Percentiles rank a stretch among this genome's conserved stretches.
phyloP scores from a whole-genome alignment of 2,888 invertebrate species.

The Tetragonula carbonaria region DNA sequence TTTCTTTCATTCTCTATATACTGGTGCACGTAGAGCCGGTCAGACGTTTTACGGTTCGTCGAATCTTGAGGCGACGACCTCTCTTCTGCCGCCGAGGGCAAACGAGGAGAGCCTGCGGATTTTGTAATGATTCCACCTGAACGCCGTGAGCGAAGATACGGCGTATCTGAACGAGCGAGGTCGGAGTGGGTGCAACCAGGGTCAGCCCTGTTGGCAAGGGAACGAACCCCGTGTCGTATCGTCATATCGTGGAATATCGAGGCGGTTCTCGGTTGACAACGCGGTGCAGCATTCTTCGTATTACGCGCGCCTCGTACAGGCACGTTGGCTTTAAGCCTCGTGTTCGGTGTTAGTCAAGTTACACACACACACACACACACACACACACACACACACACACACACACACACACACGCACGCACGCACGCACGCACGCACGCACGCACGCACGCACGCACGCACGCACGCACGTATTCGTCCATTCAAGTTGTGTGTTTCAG shows the following conservation, averaged over 20 bases:
- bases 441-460: too few relatives aligned
- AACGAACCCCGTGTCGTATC: not conserved
- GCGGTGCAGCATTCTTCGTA: not conserved
- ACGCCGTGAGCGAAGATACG: not conserved
- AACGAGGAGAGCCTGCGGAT: constrained; percentile 33
- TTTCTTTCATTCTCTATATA: constrained; percentile 7
- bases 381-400: too few relatives aligned
- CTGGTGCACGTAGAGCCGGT: constrained; percentile 34
- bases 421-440: too few relatives aligned
- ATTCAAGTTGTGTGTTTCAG: too few relatives aligned
- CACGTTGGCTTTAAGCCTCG: too few relatives aligned
- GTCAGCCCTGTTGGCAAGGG: not conserved
- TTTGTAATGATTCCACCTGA: constrained; percentile 57
- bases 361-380: too few relatives aligned
- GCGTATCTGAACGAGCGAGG: not conserved
- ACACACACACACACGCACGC: too few relatives aligned
- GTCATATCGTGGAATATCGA: not conserved
- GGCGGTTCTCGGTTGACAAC: not conserved
- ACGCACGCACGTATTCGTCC: too few relatives aligned
- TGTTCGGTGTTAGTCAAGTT: too few relatives aligned
- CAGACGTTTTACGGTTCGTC: constrained; percentile 69
- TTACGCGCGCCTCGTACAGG: too few relatives aligned
- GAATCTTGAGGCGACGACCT: constrained; percentile 71
- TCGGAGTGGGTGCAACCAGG: not conserved
- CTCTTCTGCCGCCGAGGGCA: constrained; percentile 39